These are phyloP conservation scores for Carassius auratus DNA, from an alignment of 2,113 vertebrate genomes.

Conservation along the genomic window DNA sequence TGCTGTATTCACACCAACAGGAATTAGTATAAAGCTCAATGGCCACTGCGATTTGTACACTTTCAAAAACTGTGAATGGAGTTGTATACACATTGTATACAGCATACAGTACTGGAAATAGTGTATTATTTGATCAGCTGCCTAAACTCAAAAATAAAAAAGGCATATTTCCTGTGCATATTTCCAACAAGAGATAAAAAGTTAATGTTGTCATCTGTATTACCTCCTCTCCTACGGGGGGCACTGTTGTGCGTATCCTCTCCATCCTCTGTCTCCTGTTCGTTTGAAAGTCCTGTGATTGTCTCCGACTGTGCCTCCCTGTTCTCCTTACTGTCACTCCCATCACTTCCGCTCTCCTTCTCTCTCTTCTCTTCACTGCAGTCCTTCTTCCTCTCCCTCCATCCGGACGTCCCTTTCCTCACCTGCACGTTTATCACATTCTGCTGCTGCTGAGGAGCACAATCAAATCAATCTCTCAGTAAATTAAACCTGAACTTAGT, in stretches of 20 bases:
- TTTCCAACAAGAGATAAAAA: too few species aligned
- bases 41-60: not conserved
- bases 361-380: slow-evolving; percentile 71
- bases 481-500: not conserved
- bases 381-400: slow-evolving; percentile 77
- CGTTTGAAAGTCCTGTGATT: slow-evolving; percentile 60
- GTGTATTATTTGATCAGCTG: not conserved
- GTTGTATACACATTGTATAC: too few species aligned
- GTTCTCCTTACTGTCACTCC: slow-evolving; percentile 87
- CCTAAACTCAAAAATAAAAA: too few species aligned
- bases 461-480: slow-evolving; percentile 11
- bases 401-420: slow-evolving; percentile 76
- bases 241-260: slow-evolving; percentile 77
- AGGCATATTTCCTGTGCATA: too few species aligned
- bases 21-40: not conserved
- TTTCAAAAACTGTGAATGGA: not conserved
- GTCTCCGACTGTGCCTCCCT: slow-evolving; percentile 75
- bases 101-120: not conserved
- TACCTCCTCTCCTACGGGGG: slow-evolving; percentile 87
- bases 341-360: slow-evolving; percentile 79
- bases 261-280: slow-evolving; percentile 73
- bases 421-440: slow-evolving; percentile 75
- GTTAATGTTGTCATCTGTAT: slow-evolving; percentile 19
- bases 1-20: not conserved
- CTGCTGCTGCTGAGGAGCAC: slow-evolving; percentile 77